Evolutionary conservation across 2,888 invertebrate species (phyloP).

Genomic region (Fissipunctia ypsillon): DNA sequence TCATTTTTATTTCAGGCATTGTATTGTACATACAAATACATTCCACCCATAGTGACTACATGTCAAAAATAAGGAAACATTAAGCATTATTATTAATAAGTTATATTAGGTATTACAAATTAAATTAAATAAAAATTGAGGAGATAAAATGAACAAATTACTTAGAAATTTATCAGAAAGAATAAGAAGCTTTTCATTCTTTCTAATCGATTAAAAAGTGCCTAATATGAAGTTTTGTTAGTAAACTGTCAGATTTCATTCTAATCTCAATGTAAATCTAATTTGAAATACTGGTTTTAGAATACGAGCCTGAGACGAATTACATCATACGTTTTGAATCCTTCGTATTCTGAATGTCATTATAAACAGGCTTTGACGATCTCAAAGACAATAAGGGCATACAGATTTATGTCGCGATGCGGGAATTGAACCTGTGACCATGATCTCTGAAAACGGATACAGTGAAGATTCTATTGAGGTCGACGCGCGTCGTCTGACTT

Average conservation of each 20-base stretch:
- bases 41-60: too few species aligned
- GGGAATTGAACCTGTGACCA: constrained; percentile 27
- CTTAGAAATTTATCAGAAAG: too few species aligned
- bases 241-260: not conserved
- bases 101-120: too few species aligned
- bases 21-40: too few species aligned
- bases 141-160: too few species aligned
- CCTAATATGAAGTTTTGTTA: too few species aligned
- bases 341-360: constrained; percentile 25
- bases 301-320: not conserved
- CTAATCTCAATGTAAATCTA: not conserved
- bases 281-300: too few species aligned
- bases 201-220: not conserved
- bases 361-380: constrained; percentile 16
- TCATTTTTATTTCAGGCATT: too few species aligned
- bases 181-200: too few species aligned
- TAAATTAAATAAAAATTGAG: too few species aligned
- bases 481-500: not conserved
- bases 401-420: constrained; percentile 45
- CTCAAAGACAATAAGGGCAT: constrained; percentile 7
- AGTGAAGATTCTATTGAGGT: constrained; percentile 21
- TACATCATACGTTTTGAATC: not conserved
- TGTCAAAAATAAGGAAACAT: too few species aligned
- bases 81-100: too few species aligned
- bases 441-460: constrained; percentile 59